A percentile compares a stretch with the other conserved stretches of the same genome.
Conservation (phyloP, 2,888 invertebrate species). For the Acronicta psi region DNA sequence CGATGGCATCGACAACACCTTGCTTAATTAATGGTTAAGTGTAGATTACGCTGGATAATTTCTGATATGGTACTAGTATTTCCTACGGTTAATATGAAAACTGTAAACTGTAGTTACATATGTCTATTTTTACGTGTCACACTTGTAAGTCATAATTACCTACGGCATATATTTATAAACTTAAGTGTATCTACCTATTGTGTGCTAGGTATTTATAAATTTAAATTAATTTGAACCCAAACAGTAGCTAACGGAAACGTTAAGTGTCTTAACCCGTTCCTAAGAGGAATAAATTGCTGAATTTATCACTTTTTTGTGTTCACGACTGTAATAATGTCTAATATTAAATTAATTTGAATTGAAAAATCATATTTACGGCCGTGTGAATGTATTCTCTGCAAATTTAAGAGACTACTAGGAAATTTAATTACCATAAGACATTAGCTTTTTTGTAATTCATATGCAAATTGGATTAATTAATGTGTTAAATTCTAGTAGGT, state of each 20-base stretch:
- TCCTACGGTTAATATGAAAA: background rate
- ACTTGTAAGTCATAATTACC: too few relatives aligned
- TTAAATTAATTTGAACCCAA: background rate
- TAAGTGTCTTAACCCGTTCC: background rate
- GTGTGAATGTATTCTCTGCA: constrained; percentile 41
- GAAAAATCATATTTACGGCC: constrained; percentile 29
- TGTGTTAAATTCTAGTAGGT: constrained; percentile 39
- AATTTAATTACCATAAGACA: constrained; percentile 37
- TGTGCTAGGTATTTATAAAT: too few relatives aligned
- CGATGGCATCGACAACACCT: constrained; percentile 47
- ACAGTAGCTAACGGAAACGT: constrained; percentile 1
- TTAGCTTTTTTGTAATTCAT: constrained; percentile 43
- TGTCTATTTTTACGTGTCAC: background rate
- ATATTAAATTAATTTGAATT: constrained; percentile 25
- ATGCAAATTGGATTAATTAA: constrained; percentile 53
- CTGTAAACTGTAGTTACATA: background rate
- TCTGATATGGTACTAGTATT: background rate
- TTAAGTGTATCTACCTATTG: too few relatives aligned
- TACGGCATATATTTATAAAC: too few relatives aligned
- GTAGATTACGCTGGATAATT: background rate
- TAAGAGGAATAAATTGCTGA: constrained; percentile 9
- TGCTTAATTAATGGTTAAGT: constrained; percentile 32
- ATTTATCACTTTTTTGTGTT: constrained; percentile 17
- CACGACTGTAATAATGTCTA: constrained; percentile 19
- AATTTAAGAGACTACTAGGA: constrained; percentile 28